Evolutionary conservation across 2,113 vertebrate species (phyloP).

Genomic region (Dunckerocampus dactyliophorus): DNA sequence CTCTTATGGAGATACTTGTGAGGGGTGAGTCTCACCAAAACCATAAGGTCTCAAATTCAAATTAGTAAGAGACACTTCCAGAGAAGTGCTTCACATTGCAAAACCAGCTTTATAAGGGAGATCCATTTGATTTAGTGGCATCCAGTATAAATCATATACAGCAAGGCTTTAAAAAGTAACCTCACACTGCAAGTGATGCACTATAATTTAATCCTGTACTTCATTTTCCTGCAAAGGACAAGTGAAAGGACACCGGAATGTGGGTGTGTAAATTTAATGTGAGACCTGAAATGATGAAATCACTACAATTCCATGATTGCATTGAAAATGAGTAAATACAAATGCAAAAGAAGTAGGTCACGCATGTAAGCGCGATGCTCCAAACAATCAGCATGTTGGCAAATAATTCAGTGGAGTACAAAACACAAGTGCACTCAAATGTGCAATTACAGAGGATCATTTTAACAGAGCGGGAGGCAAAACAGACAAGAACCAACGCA

Average conservation of each 20-base stretch:
- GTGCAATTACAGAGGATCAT: conserved; percentile 27
- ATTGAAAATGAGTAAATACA: neutral
- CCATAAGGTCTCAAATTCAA: neutral
- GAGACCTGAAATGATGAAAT: neutral
- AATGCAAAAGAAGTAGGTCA: neutral
- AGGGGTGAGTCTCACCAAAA: conserved; percentile 49
- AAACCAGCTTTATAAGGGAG: neutral
- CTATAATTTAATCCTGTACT: conserved; percentile 21
- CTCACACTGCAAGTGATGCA: conserved; percentile 19
- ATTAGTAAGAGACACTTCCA: neutral
- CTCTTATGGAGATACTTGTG: conserved; percentile 58
- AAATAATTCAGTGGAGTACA: no score
- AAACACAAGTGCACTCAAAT: neutral
- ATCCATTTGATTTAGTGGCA: neutral
- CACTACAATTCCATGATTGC: neutral
- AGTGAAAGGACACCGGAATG: conserved; percentile 5
- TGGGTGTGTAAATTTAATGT: neutral
- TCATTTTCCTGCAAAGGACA: conserved; percentile 32
- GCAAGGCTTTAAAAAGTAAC: conserved; percentile 25
- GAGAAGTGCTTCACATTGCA: neutral
- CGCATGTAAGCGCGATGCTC: neutral
- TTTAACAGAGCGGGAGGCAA: conserved; percentile 14
- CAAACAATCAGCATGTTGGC: neutral
- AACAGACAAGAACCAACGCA: conserved; percentile 19
- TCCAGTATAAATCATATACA: conserved; percentile 14